A percentile compares a stretch with the other conserved stretches of the same genome.
These are phyloP conservation scores for Cyprinodon variegatus DNA, from an alignment of 2,113 vertebrate genomes.

Conservation along the genomic window DNA sequence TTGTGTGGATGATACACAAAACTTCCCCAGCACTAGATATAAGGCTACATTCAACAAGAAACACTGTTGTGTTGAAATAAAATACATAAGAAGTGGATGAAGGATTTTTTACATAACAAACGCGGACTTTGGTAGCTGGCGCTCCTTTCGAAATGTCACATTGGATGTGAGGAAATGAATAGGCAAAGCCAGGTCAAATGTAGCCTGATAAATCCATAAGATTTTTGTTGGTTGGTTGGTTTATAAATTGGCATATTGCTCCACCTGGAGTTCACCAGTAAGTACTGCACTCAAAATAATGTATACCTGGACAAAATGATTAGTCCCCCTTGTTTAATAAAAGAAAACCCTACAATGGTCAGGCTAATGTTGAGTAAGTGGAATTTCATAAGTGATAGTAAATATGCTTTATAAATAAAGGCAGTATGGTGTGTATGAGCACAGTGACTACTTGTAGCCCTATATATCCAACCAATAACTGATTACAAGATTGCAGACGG, in stretches of 20 bases:
- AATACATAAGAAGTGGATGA: slow-evolving; percentile 28
- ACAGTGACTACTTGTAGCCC: too few relatives aligned
- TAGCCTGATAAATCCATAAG: slow-evolving; percentile 45
- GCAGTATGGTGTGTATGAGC: too few relatives aligned
- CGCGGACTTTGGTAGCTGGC: slow-evolving; percentile 19
- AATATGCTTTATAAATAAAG: too few relatives aligned
- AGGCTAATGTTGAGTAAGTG: too few relatives aligned
- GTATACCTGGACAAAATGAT: too few relatives aligned
- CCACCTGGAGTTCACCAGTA: slow-evolving; percentile 64
- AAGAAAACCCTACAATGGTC: too few relatives aligned
- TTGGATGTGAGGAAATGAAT: slow-evolving; percentile 50
- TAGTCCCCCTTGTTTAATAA: too few relatives aligned
- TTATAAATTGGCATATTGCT: slow-evolving; percentile 12
- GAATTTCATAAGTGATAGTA: too few relatives aligned
- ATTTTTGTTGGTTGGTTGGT: slow-evolving; percentile 3
- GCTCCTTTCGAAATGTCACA: slow-evolving; percentile 70
- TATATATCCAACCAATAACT: too few relatives aligned
- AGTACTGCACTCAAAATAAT: background rate
- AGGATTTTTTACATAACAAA: slow-evolving; percentile 59
- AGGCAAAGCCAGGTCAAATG: slow-evolving; percentile 36
- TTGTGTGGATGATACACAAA: slow-evolving; percentile 1
- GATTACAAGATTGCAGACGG: too few relatives aligned
- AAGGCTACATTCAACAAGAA: slow-evolving; percentile 25
- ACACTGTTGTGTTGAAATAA: slow-evolving; percentile 35
- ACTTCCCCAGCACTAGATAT: background rate